phyloP scores from a whole-genome alignment of 2,797 vertebrate genomes.

The Anguilla obscura region DNA sequence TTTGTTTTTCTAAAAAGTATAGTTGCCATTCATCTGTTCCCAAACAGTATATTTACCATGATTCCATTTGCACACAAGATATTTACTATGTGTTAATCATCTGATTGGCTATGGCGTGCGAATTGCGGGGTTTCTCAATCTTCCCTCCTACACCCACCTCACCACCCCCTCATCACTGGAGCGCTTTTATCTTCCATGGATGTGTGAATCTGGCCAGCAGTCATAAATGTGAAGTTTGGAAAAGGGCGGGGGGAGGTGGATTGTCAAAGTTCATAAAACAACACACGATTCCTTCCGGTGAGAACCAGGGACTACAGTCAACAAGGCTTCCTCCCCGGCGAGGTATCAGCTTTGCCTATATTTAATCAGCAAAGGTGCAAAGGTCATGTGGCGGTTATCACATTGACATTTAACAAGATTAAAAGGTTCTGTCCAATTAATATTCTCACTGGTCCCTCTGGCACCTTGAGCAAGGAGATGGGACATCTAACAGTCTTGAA shows the following conservation, averaged over 20 bases:
- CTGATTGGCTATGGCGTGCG: not conserved
- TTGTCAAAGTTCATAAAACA: conserved; percentile 14
- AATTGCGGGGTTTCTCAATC: not conserved
- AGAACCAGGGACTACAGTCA: not conserved
- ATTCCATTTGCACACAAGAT: not conserved
- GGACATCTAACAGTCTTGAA: not conserved
- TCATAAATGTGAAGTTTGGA: not conserved
- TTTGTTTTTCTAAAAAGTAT: too few relatives aligned
- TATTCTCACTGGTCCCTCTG: not conserved
- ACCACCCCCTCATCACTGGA: not conserved
- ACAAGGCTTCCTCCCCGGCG: not conserved
- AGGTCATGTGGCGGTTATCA: conserved; percentile 11
- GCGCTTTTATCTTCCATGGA: not conserved
- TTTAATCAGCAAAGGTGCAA: conserved; percentile 22
- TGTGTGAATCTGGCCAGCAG: not conserved
- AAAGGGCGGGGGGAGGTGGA: not conserved
- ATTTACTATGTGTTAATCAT: not conserved
- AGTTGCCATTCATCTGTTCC: too few relatives aligned
- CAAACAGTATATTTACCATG: too few relatives aligned
- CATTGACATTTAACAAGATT: conserved; percentile 25
- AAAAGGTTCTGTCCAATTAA: conserved; percentile 33
- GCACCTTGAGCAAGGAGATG: not conserved
- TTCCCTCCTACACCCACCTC: not conserved
- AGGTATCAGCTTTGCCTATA: not conserved
- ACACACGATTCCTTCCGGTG: not conserved